Evolutionary conservation across 1,140 invertebrate genomes (phyloP).

Genomic region (Daktulosphaira vitifoliae): DNA sequence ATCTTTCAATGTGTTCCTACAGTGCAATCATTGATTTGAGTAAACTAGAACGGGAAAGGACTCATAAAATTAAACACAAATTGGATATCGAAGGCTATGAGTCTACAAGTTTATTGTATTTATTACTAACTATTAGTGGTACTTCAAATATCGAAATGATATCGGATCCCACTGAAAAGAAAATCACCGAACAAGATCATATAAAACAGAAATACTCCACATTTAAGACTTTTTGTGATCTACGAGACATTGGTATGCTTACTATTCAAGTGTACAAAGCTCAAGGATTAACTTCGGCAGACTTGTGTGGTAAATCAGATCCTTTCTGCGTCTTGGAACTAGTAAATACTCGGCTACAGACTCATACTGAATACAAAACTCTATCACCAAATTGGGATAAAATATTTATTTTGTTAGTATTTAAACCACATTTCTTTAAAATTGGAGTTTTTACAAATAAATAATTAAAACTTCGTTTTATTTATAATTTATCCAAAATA

Average conservation of each 20-base stretch:
- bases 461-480: too few species aligned
- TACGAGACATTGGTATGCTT: slow-evolving; percentile 77
- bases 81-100: slow-evolving; percentile 75
- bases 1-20: too few species aligned
- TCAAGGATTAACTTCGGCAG: slow-evolving; percentile 78
- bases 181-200: slow-evolving; percentile 78
- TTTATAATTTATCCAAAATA: too few species aligned
- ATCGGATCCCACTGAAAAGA: slow-evolving; percentile 70
- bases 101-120: slow-evolving; percentile 73
- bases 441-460: too few species aligned
- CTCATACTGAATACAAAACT: slow-evolving; percentile 98
- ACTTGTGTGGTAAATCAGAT: slow-evolving; percentile 88
- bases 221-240: slow-evolving; percentile 65
- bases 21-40: slow-evolving; percentile 63
- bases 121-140: slow-evolving; percentile 89
- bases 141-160: slow-evolving; percentile 81
- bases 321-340: slow-evolving; percentile 96
- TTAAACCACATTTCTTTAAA: too few species aligned
- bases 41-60: slow-evolving; percentile 76
- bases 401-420: slow-evolving; percentile 91
- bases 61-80: slow-evolving; percentile 77
- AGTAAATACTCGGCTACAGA: slow-evolving; percentile 88
- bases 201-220: slow-evolving; percentile 84
- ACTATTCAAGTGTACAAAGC: slow-evolving; percentile 85
- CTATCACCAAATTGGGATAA: slow-evolving; percentile 95